Evolutionary conservation across 2,797 vertebrate genomes (phyloP), one percentile per base, ranked within the genome.

Genomic region (Paguma larvata): DNA sequence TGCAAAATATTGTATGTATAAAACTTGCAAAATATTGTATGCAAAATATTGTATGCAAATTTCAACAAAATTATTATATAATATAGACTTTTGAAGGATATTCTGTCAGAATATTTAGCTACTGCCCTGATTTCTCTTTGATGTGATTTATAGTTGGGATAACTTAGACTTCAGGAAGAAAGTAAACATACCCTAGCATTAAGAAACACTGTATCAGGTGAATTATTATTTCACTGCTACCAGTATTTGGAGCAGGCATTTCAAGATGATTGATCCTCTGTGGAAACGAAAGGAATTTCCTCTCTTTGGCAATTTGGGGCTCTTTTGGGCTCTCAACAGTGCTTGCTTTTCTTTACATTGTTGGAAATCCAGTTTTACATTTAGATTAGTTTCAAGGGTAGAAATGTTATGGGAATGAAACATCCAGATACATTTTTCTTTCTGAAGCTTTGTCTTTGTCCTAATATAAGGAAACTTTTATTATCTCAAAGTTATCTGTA

Each of bases 171-270:
- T 92, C 72, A 95, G 53, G 94, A 18, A 97, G 63, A 97, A 97
- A 96, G 77, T 86, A 96, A 96, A 93, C 27, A 97, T 75, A 98
- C 51, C 3, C 5, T 84, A 62, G 4, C 67, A 98, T 93, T 97
- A 93, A 97, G 97, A 98, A 97, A 51, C 92, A 97, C 92, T 95
- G 9, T 87, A 97, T 96, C 97, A 97, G 96, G 94, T 96, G 96
- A 97, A 53, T 94, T 48, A 98, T 96, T 94, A 89, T 96, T 87
- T 96, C 95, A 91, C 51, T 92, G 75, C 93, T 95, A 97, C 96
- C 48, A 94, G 67, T 87, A 96, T 91, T 97, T 97, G 93, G 48
- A 94, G 91, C 82, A 96, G 93, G 85, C 46, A 77, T 97, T 98
- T 97, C 97, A 94, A 94, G 73, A 97, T 97, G 96, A 97, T 96